These are phyloP conservation scores for Sarotherodon lohbergeri DNA, from an alignment of 2,113 vertebrate genomes.

Conservation along the genomic window DNA sequence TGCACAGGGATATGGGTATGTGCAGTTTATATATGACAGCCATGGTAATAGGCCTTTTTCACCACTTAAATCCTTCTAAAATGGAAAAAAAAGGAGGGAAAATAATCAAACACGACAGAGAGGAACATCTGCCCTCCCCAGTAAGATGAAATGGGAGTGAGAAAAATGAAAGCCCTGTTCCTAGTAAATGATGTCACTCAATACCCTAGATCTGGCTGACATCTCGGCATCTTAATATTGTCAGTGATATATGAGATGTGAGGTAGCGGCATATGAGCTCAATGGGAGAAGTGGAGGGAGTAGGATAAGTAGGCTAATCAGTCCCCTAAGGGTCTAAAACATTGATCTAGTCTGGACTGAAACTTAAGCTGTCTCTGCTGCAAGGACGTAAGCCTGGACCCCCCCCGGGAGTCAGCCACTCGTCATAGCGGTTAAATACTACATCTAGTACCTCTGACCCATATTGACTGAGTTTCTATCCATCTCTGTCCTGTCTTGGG, in stretches of 20 bases:
- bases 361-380: conserved; percentile 19
- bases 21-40: not conserved
- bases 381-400: not conserved
- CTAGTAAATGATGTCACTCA: conserved; percentile 24
- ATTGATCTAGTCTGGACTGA: conserved; percentile 29
- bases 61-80: not conserved
- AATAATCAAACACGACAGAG: not conserved
- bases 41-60: not conserved
- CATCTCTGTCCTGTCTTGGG: not conserved
- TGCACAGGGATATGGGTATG: not conserved
- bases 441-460: conserved; percentile 17
- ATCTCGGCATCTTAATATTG: not conserved
- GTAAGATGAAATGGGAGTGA: not conserved
- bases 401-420: conserved; percentile 4
- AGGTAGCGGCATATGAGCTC: conserved; percentile 1
- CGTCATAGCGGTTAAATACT: not conserved
- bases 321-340: not conserved
- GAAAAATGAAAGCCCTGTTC: not conserved
- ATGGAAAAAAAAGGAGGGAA: not conserved
- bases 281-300: not conserved
- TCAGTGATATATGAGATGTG: conserved; percentile 8
- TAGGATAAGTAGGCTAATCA: conserved; percentile 34
- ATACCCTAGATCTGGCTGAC: conserved; percentile 37
- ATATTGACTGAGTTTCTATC: conserved; percentile 9
- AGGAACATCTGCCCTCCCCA: not conserved